Base-by-base conservation (phyloP, 2,888 invertebrate genomes). In the Ceriagrion tenellum region DNA sequence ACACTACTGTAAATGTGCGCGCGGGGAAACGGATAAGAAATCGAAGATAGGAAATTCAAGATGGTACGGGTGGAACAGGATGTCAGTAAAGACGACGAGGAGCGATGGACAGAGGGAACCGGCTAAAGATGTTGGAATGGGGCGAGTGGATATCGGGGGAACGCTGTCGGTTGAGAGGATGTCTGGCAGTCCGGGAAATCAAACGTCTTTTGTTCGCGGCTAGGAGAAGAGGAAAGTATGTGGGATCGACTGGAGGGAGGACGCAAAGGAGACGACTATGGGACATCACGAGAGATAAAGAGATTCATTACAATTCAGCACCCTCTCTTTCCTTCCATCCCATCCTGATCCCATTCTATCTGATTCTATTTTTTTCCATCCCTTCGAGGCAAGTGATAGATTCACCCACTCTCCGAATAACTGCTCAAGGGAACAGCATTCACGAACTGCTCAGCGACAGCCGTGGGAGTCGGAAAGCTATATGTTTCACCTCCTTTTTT, bases 151-250 rank as follows among this genome's bases (percentile, higher is more conserved):
- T 16, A 2, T 3, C 20, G 40, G 40, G 12, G 23, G 30, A 23
- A 59, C 47, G 47, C 47, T 47, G 47, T 59, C 59, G 59, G 59
- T 4, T 55, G 35, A 35, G 55, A 40, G 59, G 59, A 59, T 20
- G 88, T 88, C 88, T 23, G 89, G 59, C 16, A 55, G 55, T 55
- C 89, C 88, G 4, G 89, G 59, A 59, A 89, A 89, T 89, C 89
- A 55, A 89, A 89, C 89, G 13, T 12, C 55, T 89, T 89, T 47
- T 55, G 89, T 47, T 47, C 20, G 16, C 4, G 26, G 20, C 47
- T 40, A 47, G n/a, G 89, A 26, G 55, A 88, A 12, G 40, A 18
- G 55, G 55, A 23, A 20, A 59, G 47, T 47, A 47, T 4, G 47
- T 8, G 47, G 47, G 47, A 47, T 8, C 8, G 47, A 4, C 47